phyloP scores from a whole-genome alignment of 2,888 invertebrate species.

The Amaurobius ferox region DNA sequence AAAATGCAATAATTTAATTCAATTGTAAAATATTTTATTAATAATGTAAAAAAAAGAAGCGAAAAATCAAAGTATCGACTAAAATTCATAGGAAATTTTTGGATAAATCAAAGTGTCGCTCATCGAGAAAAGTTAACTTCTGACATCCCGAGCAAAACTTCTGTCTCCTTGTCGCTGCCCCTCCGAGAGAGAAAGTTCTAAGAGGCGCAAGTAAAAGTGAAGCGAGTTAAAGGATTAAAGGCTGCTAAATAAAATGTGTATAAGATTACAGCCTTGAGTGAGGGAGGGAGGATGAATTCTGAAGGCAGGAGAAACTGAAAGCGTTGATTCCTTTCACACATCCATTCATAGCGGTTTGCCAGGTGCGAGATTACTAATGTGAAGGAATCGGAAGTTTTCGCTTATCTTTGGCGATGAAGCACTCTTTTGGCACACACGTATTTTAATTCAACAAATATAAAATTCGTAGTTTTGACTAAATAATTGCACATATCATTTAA shows the following conservation, averaged over 20 bases:
- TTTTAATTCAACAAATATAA: too few relatives aligned
- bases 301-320: constrained; percentile 11
- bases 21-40: too few relatives aligned
- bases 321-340: constrained; percentile 9
- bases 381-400: neutral
- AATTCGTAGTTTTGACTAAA: too few relatives aligned
- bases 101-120: too few relatives aligned
- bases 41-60: too few relatives aligned
- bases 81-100: too few relatives aligned
- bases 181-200: neutral
- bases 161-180: neutral
- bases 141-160: neutral
- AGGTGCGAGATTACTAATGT: neutral
- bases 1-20: too few relatives aligned
- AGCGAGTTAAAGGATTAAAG: constrained; percentile 10
- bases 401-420: neutral
- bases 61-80: too few relatives aligned
- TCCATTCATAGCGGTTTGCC: constrained; percentile 14
- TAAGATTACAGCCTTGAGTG: constrained; percentile 14
- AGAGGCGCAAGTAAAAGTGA: constrained; percentile 4
- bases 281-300: neutral
- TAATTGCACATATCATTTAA: too few relatives aligned
- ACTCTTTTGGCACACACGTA: neutral
- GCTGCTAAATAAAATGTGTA: constrained; percentile 16
- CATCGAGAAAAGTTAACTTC: neutral